phyloP scores from a whole-genome alignment of 2,113 vertebrate species.

The Salvelinus sp. region DNA sequence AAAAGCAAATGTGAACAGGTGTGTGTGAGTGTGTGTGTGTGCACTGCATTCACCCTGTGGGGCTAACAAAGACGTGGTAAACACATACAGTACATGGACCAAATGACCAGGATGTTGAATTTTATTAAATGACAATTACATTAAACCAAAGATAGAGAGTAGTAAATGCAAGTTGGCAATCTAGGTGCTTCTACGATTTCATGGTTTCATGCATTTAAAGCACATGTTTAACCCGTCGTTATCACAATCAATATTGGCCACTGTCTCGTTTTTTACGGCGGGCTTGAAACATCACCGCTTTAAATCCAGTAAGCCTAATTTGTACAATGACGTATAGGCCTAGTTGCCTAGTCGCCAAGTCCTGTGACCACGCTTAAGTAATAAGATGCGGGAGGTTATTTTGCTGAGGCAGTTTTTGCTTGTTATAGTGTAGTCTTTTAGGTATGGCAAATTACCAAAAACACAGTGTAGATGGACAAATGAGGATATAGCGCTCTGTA shows the following conservation, averaged over 20 bases:
- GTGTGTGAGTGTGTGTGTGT: neutral
- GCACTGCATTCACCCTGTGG: neutral
- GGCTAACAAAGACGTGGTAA: no score
- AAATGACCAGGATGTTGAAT: neutral
- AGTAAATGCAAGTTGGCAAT: slow-evolving; percentile 42
- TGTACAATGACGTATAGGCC: slow-evolving; percentile 29
- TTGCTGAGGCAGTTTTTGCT: slow-evolving; percentile 26
- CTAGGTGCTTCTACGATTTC: slow-evolving; percentile 22
- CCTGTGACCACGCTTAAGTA: neutral
- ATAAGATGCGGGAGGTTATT: slow-evolving; percentile 18
- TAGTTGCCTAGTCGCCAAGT: neutral
- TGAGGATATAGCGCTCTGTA: neutral
- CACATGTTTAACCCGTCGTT: slow-evolving; percentile 53
- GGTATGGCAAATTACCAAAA: slow-evolving; percentile 49
- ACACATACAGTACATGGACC: no score
- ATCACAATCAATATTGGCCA: slow-evolving; percentile 46
- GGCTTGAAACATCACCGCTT: neutral
- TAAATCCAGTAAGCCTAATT: slow-evolving; percentile 40
- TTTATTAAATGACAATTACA: neutral
- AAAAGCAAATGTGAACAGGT: neutral
- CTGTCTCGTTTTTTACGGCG: neutral
- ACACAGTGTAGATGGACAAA: slow-evolving; percentile 29
- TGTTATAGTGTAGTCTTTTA: slow-evolving; percentile 51
- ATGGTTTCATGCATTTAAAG: slow-evolving; percentile 72
- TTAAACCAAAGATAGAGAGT: slow-evolving; percentile 40